Evolutionary conservation across 2,113 vertebrate genomes (phyloP), one percentile per base, ranked within the genome.

Genomic region (Nothobranchius furzeri): DNA sequence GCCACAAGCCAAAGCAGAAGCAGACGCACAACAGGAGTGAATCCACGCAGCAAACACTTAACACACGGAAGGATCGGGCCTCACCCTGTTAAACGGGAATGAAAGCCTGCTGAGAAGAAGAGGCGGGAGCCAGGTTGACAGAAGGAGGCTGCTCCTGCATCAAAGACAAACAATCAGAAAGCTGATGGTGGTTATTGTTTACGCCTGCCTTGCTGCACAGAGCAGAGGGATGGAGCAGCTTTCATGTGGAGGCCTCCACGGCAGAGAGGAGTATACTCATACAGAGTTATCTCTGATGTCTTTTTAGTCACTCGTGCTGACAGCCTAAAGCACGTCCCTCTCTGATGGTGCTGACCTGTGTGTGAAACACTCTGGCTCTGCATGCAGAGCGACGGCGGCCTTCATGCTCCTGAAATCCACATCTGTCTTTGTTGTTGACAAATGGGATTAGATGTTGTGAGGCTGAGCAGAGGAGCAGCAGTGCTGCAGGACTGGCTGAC

Each of bases 41-140:
- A 70, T 36, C 70, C 57, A 52, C 9, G 2, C 46, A 20, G 25
- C 46, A 14, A 62, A 48, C 47, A 65, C 71, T 68, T 56, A 63
- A 70, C 67, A 65, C 20, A 12, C 64, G 30, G 52, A 73, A 52
- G 13, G 20, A 64, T 25, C 42, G 30, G n/a, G 70, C 50, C 20
- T 51, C 70, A 81, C 76, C 77, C 76, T 2, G 61, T 82, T 84
- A 83, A 85, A 83, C 67, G 75, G 76, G 73, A 70, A 85, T 82
- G 62, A 79, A 75, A 86, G 80, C 51, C 49, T 6, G 49, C 58
- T 35, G n/a, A 57, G 66, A 52, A 35, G 70, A 67, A 7, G 62
- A 63, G 60, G 63, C 48, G 53, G 56, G 13, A 60, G 72, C 52
- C 12, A 12, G 37, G 76, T 3, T 78, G 78, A 88, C 84, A 84